A percentile compares a stretch with the other conserved stretches of the same genome.
Conservation (phyloP, 2,113 vertebrate genomes). For the Gymnorhina tibicen region DNA sequence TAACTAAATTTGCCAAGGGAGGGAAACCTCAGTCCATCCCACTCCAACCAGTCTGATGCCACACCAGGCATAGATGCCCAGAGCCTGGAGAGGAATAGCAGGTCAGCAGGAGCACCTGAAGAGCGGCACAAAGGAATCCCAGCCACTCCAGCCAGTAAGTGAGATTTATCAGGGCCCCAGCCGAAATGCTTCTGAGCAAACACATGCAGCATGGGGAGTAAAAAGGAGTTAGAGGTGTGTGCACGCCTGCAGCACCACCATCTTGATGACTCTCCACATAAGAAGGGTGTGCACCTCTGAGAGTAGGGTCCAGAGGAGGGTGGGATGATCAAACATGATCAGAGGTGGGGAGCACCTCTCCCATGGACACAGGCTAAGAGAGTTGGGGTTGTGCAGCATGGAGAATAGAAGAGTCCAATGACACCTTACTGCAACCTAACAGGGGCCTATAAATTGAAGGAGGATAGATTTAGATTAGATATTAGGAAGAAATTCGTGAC, state of each 20-base stretch:
- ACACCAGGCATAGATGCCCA: neutral
- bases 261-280: no score
- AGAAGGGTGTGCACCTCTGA: neutral
- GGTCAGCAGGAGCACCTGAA: neutral
- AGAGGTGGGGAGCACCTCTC: neutral
- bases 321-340: neutral
- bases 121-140: neutral
- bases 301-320: neutral
- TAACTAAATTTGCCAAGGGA: neutral
- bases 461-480: neutral
- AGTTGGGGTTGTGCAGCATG: neutral
- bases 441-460: neutral
- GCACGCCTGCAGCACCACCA: neutral
- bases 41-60: neutral
- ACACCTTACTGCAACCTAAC: neutral
- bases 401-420: neutral
- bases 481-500: neutral
- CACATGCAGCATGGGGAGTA: neutral
- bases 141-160: neutral
- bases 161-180: neutral
- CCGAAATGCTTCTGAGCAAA: neutral
- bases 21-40: neutral
- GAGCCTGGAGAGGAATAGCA: neutral
- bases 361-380: neutral
- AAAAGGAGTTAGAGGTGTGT: neutral